Percentiles rank a stretch among this genome's conserved stretches.
These are phyloP conservation scores for Varanus salvator DNA, from an alignment of 2,113 vertebrate species.

Conservation along the genomic window DNA sequence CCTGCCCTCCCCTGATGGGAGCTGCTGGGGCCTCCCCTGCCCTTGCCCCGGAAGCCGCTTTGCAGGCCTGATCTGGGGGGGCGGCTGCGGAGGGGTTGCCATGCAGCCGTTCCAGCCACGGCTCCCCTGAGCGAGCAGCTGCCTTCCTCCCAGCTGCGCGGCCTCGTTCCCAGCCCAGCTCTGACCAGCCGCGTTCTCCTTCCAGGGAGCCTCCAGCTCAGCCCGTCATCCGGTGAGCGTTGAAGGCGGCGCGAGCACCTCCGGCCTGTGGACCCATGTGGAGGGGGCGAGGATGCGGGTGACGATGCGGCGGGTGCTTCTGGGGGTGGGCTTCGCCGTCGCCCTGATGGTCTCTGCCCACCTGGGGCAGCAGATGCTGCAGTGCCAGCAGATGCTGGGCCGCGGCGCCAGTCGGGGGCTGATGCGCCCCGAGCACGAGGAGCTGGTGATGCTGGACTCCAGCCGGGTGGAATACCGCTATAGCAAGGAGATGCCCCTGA, in stretches of 20 bases:
- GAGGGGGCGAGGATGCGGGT: conserved; percentile 81
- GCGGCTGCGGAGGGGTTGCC: too few relatives aligned
- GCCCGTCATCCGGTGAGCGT: conserved; percentile 18
- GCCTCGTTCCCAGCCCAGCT: fast-evolving
- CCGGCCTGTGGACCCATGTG: conserved; percentile 47
- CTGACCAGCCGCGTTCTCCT: not conserved
- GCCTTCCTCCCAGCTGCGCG: too few relatives aligned
- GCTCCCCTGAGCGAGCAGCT: too few relatives aligned
- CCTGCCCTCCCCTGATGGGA: too few relatives aligned
- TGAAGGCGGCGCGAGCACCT: conserved; percentile 42
- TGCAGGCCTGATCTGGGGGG: too few relatives aligned
- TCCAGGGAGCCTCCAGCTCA: conserved; percentile 47
- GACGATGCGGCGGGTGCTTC: conserved; percentile 76
- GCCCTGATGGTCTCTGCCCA: conserved; percentile 74
- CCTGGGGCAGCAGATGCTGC: conserved; percentile 78
- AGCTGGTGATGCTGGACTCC: conserved; percentile 79
- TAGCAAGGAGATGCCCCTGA: conserved; percentile 82
- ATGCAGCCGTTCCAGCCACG: too few relatives aligned
- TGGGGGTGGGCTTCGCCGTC: conserved; percentile 67
- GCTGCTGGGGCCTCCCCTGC: too few relatives aligned
- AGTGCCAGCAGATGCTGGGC: conserved; percentile 75
- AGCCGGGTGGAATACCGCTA: conserved; percentile 82
- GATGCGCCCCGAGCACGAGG: conserved; percentile 79
- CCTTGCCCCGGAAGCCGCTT: too few relatives aligned
- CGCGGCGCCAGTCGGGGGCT: conserved; percentile 23